Evolutionary conservation across 2,888 invertebrate species (phyloP).

Genomic region (Bibio marci): DNA sequence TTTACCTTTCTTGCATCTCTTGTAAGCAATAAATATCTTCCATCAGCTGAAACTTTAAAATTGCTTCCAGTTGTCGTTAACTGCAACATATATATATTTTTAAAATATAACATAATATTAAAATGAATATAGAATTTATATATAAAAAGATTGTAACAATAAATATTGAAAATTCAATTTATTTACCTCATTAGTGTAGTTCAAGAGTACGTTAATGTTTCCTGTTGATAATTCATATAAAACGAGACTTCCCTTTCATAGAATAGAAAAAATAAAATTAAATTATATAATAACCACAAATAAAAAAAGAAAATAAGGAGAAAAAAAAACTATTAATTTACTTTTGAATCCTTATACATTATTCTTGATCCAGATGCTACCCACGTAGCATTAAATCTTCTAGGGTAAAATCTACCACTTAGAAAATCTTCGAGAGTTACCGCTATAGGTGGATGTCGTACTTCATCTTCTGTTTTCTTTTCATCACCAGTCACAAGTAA

Average conservation of each 20-base stretch:
- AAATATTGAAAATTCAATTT: neutral
- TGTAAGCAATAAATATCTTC: constrained; percentile 41
- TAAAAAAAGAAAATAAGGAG: no score
- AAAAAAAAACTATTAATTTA: constrained; percentile 16
- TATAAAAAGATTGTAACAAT: neutral
- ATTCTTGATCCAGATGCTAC: constrained; percentile 44
- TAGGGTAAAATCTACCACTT: constrained; percentile 43
- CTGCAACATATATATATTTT: neutral
- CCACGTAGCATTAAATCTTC: constrained; percentile 68
- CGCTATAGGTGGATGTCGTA: constrained; percentile 15
- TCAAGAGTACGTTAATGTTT: neutral
- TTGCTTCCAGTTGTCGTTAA: constrained; percentile 29
- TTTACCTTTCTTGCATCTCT: constrained; percentile 45
- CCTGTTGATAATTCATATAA: neutral
- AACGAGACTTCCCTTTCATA: neutral
- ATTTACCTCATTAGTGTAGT: no score
- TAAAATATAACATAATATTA: no score
- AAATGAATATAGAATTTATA: no score
- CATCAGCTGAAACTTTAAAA: constrained; percentile 46
- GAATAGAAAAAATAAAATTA: no score
- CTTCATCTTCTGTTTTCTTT: constrained; percentile 11
- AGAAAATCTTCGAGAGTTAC: constrained; percentile 57
- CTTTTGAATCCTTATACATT: constrained; percentile 39
- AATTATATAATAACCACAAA: no score
- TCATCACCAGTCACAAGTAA: constrained; percentile 32